These are phyloP conservation scores for Monoplex corrugatus DNA, from an alignment of 2,888 invertebrate species.

Conservation along the genomic window DNA sequence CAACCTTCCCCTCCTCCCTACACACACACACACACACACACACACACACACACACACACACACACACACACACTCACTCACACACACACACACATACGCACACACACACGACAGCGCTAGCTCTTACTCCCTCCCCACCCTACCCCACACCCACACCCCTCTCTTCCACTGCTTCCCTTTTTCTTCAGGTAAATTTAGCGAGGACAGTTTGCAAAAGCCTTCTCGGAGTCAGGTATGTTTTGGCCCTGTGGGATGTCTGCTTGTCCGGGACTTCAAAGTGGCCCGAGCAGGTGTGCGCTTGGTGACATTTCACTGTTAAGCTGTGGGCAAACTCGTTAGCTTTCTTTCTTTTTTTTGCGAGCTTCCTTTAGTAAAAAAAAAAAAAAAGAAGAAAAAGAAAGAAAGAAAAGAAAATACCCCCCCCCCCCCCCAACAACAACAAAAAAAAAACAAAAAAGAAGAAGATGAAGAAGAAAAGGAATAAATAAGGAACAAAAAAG, in stretches of 20 bases:
- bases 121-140: neutral
- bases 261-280: slow-evolving; percentile 8
- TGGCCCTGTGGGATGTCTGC: neutral
- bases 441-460: too few species aligned
- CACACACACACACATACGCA: neutral
- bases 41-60: slow-evolving; percentile 7
- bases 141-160: neutral
- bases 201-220: neutral
- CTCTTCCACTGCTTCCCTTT: neutral
- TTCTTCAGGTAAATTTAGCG: neutral
- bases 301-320: slow-evolving; percentile 23
- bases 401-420: too few species aligned
- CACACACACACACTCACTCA: neutral
- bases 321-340: slow-evolving; percentile 3
- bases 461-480: too few species aligned
- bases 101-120: neutral
- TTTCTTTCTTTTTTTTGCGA: too few species aligned
- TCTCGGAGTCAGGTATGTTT: slow-evolving; percentile 9
- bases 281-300: neutral
- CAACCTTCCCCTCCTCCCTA: neutral
- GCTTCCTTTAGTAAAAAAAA: too few species aligned
- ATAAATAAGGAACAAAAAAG: too few species aligned
- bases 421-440: too few species aligned
- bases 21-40: neutral
- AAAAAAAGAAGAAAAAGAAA: too few species aligned